These are phyloP conservation scores for Homarus americanus DNA, from an alignment of 1,140 invertebrate species.

Conservation along the genomic window DNA sequence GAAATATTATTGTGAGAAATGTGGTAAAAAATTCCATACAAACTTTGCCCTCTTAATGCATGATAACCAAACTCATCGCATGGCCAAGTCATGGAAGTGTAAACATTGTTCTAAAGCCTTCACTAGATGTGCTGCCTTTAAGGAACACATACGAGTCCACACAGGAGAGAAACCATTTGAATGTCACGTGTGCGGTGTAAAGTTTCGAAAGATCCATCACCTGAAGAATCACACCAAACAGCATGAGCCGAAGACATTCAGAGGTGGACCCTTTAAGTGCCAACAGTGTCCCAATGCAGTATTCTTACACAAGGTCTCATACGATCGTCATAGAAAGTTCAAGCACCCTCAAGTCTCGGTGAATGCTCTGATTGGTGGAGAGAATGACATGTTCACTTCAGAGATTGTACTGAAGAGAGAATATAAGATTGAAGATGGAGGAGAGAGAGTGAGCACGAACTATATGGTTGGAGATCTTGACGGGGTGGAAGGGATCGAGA, in stretches of 20 bases:
- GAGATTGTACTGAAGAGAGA: slow-evolving; percentile 40
- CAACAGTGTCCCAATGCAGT: slow-evolving; percentile 42
- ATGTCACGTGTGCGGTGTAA: slow-evolving; percentile 41
- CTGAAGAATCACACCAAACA: slow-evolving; percentile 46
- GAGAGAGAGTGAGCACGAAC: background rate
- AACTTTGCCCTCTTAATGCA: slow-evolving; percentile 62
- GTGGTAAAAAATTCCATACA: slow-evolving; percentile 56
- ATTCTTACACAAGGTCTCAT: slow-evolving; percentile 51
- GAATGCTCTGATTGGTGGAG: slow-evolving; percentile 6
- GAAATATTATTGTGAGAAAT: slow-evolving; percentile 45
- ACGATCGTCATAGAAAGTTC: slow-evolving; percentile 46
- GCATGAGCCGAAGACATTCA: slow-evolving; percentile 30
- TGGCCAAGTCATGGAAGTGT: slow-evolving; percentile 57
- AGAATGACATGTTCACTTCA: background rate
- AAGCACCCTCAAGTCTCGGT: slow-evolving; percentile 29
- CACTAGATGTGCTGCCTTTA: slow-evolving; percentile 56
- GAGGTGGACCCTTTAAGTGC: slow-evolving; percentile 31
- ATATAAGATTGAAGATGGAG: background rate
- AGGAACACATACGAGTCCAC: slow-evolving; percentile 49
- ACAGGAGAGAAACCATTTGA: slow-evolving; percentile 60
- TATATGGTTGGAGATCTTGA: slow-evolving; percentile 25
- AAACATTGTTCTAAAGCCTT: slow-evolving; percentile 44
- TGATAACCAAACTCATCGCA: slow-evolving; percentile 57
- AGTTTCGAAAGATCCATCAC: slow-evolving; percentile 56
- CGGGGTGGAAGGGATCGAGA: slow-evolving; percentile 49